These are phyloP conservation scores for Linnaemya vulpina DNA, from an alignment of 2,888 invertebrate species.

Conservation along the genomic window DNA sequence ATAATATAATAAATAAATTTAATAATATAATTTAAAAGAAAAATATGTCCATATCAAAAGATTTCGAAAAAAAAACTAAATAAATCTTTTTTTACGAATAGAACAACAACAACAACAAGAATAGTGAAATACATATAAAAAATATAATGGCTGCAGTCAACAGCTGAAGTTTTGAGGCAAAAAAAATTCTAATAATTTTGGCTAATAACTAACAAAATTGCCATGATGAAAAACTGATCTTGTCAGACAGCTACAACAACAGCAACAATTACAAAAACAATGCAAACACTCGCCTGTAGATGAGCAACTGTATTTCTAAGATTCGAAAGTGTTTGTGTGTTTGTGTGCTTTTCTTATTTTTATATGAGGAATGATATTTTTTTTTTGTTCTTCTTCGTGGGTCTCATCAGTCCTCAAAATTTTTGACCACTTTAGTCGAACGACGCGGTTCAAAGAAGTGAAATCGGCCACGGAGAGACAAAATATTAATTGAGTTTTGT, in stretches of 20 bases:
- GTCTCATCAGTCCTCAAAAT: slow-evolving; percentile 58
- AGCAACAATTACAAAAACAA: slow-evolving; percentile 31
- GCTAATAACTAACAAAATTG: slow-evolving; percentile 22
- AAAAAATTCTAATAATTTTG: slow-evolving; percentile 29
- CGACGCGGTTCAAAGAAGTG: slow-evolving; percentile 80
- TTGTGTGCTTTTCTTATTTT: slow-evolving; percentile 17
- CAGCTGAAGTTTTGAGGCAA: slow-evolving; percentile 38
- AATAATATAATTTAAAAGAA: too few relatives aligned
- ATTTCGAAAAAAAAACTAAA: not conserved
- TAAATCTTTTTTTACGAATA: not conserved
- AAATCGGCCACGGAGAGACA: slow-evolving; percentile 70
- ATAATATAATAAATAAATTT: too few relatives aligned
- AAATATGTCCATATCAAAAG: too few relatives aligned
- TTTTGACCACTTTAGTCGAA: slow-evolving; percentile 74
- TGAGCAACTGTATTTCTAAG: slow-evolving; percentile 1
- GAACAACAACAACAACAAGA: slow-evolving; percentile 5
- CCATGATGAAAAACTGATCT: slow-evolving; percentile 33
- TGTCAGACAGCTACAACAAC: slow-evolving; percentile 47
- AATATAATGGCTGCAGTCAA: slow-evolving; percentile 39
- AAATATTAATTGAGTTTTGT: slow-evolving; percentile 1
- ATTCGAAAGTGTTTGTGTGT: not conserved
- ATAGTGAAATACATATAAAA: not conserved
- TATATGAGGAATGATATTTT: not conserved
- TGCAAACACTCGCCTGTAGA: not conserved
- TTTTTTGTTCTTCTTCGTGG: slow-evolving; percentile 13